Evolutionary conservation across 2,888 invertebrate species (phyloP).

Genomic region (Pollenia amentaria): DNA sequence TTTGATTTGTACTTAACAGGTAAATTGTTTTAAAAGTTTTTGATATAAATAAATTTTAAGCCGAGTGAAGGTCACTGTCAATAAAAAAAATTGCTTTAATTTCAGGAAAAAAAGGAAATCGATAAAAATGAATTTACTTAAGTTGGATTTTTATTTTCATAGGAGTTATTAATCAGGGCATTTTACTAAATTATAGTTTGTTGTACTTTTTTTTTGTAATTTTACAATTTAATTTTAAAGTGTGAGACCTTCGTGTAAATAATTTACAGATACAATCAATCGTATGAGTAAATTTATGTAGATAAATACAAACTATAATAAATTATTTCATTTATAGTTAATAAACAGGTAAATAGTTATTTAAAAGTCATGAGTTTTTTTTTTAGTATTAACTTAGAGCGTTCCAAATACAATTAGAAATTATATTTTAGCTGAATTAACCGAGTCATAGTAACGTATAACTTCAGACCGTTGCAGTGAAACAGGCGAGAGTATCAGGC

Average conservation of each 20-base stretch:
- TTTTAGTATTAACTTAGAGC: not conserved
- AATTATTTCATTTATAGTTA: conserved; percentile 2
- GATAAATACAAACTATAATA: not conserved
- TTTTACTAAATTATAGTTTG: conserved; percentile 43
- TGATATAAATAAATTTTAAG: conserved; percentile 68
- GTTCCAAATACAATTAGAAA: not conserved
- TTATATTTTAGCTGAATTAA: too few species aligned
- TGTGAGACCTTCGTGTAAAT: conserved; percentile 41
- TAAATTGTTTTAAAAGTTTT: conserved; percentile 41
- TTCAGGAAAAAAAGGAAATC: conserved; percentile 50
- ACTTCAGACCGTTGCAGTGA: too few species aligned
- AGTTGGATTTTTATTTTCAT: conserved; percentile 29
- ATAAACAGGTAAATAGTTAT: not conserved
- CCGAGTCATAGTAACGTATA: too few species aligned
- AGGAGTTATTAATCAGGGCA: conserved; percentile 50
- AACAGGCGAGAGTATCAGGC: too few species aligned
- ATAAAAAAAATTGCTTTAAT: not conserved
- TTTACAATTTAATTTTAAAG: conserved; percentile 14
- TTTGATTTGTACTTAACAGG: conserved; percentile 32
- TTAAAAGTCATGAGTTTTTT: conserved; percentile 18
- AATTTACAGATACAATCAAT: conserved; percentile 44
- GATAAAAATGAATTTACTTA: conserved; percentile 18
- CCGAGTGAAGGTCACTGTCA: conserved; percentile 56
- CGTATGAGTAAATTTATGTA: not conserved
- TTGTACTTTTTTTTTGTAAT: conserved; percentile 11